These are phyloP conservation scores for Gymnosoma rotundatum DNA, from an alignment of 2,888 invertebrate genomes.

Conservation along the genomic window DNA sequence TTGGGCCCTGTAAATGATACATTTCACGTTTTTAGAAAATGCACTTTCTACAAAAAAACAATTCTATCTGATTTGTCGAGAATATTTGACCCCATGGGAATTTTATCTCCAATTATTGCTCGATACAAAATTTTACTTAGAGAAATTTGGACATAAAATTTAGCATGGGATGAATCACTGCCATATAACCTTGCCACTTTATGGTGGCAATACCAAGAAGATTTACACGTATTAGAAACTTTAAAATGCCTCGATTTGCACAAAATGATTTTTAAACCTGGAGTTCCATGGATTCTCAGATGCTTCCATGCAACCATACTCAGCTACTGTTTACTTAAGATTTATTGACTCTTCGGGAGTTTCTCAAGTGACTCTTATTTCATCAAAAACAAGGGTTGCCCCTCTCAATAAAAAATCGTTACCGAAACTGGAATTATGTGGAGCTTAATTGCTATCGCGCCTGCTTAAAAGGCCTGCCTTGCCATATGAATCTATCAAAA, in stretches of 20 bases:
- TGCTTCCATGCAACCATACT: too few species aligned
- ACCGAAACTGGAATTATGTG: too few species aligned
- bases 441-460: too few species aligned
- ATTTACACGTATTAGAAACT: not conserved
- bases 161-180: constrained; percentile 39
- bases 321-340: too few species aligned
- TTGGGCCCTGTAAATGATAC: not conserved
- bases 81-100: constrained; percentile 40
- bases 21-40: not conserved
- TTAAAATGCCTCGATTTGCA: constrained; percentile 7
- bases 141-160: constrained; percentile 20
- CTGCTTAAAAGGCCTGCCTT: too few species aligned
- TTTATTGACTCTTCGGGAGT: too few species aligned
- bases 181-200: not conserved
- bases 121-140: constrained; percentile 39
- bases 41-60: constrained; percentile 2
- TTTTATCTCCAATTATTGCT: constrained; percentile 33
- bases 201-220: constrained; percentile 18
- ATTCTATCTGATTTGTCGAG: constrained; percentile 28
- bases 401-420: too few species aligned
- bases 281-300: too few species aligned
- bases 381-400: too few species aligned
- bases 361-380: too few species aligned
- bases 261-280: too few species aligned
- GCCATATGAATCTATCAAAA: too few species aligned